Evolutionary conservation across 1,140 invertebrate species (phyloP).

Genomic region (Ips typographus): DNA sequence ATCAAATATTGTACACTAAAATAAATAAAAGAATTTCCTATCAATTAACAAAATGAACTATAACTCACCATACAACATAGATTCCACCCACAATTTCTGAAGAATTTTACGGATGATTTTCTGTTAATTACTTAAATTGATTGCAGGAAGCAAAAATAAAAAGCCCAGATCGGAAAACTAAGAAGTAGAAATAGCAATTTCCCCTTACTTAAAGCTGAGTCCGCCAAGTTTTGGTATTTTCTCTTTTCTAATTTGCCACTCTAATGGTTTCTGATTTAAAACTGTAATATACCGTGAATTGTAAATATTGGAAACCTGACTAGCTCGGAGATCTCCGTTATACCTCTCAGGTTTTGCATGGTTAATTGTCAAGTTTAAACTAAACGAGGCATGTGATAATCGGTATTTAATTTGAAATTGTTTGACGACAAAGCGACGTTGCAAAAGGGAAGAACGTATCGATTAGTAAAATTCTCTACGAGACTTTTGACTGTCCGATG

Average conservation of each 20-base stretch:
- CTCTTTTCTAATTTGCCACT: conserved; percentile 27
- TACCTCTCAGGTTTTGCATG: conserved; percentile 14
- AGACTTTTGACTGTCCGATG: not conserved
- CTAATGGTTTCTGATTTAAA: conserved; percentile 30
- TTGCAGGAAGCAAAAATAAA: too few species aligned
- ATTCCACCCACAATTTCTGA: too few species aligned
- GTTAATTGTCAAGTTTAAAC: conserved; percentile 14
- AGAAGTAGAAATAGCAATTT: conserved; percentile 31
- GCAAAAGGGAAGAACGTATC: not conserved
- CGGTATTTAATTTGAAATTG: conserved; percentile 18
- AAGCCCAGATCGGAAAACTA: not conserved
- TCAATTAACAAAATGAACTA: too few species aligned
- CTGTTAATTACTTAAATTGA: too few species aligned
- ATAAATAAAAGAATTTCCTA: too few species aligned
- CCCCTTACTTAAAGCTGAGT: conserved; percentile 20
- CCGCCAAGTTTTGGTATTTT: conserved; percentile 10
- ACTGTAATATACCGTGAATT: conserved; percentile 26
- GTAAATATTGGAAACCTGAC: conserved; percentile 28
- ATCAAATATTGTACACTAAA: too few species aligned
- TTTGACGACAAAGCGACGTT: not conserved
- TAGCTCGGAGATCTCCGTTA: conserved; percentile 3
- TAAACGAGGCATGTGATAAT: conserved; percentile 17
- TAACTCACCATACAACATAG: too few species aligned
- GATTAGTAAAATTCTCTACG: not conserved
- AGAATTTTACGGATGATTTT: too few species aligned